Base-by-base conservation (phyloP, 2,797 vertebrate species). In the Okamejei kenojei region DNA sequence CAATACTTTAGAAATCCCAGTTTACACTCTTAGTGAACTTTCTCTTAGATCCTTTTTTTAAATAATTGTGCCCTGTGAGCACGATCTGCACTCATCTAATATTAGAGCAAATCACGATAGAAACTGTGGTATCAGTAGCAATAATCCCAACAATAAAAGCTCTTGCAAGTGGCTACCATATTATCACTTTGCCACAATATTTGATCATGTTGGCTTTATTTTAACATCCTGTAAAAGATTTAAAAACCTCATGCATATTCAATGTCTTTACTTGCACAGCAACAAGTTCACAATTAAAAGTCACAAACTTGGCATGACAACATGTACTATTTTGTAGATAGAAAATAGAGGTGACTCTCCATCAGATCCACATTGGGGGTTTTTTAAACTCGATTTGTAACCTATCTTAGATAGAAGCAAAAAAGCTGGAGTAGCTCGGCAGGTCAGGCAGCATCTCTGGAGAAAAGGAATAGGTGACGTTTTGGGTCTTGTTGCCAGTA, bases 241-340 rank as follows among this genome's bases (percentile, higher is more conserved):
- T n/a, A 35, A 88, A 84, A 32, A 88, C 21, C 32, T 32, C 29
- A 35, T 86, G 29, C 65, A 88, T 88, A 88, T 35, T 88, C 84
- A 68, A 88, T 17, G 35, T 35, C 68, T 65, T 88, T 32, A 88
- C 61, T 88, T 88, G 61, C 17, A 35, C 68, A 6, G 84, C n/a
- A 68, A 68, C n/a, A 88, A 63, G 21, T 8, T 35, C 8, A 15
- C n/a, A 68, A 68, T 88, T 68, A 88, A 32, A 68, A 88, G 29
- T 88, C 35, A 0, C 84, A 68, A 65, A 88, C 32, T 32, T 88
- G 84, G 61, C n/a, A 19, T 65, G 58, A 88, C 35, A 17, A 5
- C 32, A 32, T 86, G 45, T 54, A 15, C 84, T 35, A 32, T 68
- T 88, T 68, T 35, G 29, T 4, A 61, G 84, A 65, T 88, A 32